Evolutionary conservation across 2,113 vertebrate species (phyloP).

Genomic region (Gymnorhina tibicen): DNA sequence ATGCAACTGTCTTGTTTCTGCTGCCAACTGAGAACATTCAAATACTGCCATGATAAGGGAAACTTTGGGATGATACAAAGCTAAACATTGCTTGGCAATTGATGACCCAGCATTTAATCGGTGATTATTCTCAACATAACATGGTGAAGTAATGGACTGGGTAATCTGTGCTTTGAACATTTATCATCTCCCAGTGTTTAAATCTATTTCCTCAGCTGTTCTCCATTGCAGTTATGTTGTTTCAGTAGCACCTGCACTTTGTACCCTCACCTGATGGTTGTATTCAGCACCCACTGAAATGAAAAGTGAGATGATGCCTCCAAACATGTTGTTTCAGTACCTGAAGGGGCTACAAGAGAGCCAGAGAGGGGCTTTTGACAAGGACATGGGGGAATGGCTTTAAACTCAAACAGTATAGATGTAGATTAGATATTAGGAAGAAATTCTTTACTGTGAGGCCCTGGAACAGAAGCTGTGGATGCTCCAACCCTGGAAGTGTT

Average conservation of each 20-base stretch:
- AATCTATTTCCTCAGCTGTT: background rate
- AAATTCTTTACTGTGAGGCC: background rate
- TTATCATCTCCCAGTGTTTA: background rate
- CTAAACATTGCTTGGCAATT: background rate
- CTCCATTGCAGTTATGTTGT: background rate
- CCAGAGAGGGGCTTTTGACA: background rate
- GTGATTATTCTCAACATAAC: background rate
- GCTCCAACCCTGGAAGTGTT: background rate
- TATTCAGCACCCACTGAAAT: background rate
- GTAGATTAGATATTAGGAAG: background rate
- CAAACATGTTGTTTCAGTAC: background rate
- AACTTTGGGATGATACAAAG: background rate
- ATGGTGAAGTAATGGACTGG: background rate
- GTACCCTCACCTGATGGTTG: background rate
- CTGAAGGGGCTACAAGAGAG: background rate
- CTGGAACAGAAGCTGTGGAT: background rate
- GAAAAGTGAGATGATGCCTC: background rate
- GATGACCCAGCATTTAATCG: background rate
- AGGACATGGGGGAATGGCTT: background rate
- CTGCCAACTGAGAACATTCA: constrained; percentile 3
- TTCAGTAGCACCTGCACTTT: background rate
- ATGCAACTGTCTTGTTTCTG: constrained; percentile 51
- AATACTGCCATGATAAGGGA: background rate
- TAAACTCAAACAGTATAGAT: background rate
- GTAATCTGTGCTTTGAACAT: background rate